A percentile compares a stretch with the other conserved stretches of the same genome.
These are phyloP conservation scores for Echinometra lucunter DNA, from an alignment of 53 echinoderm and acorn worm species.

Conservation along the genomic window DNA sequence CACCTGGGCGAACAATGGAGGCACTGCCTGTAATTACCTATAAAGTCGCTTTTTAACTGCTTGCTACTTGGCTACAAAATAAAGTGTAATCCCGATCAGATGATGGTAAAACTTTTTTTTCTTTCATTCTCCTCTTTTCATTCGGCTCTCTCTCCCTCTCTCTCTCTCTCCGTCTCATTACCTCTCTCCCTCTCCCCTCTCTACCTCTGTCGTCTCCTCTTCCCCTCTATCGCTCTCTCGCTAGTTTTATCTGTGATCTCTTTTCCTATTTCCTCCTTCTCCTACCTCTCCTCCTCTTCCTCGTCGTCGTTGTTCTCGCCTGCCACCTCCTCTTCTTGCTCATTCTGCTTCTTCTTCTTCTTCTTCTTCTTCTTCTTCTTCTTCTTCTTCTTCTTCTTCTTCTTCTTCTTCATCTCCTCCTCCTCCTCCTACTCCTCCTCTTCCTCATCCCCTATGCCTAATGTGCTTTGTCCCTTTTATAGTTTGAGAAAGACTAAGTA, in stretches of 20 bases:
- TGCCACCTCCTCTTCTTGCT: no score
- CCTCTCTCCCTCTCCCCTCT: not conserved
- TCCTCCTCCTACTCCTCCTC: not conserved
- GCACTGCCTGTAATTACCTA: conserved; percentile 44
- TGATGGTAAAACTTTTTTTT: not conserved
- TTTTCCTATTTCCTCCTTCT: not conserved
- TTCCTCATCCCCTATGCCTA: not conserved
- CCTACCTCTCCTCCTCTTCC: not conserved
- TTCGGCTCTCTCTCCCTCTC: not conserved
- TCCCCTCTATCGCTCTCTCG: no score
- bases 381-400: conserved; percentile 17
- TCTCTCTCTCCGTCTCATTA: not conserved
- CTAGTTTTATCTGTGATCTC: not conserved
- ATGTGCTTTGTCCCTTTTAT: not conserved
- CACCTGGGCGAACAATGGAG: conserved; percentile 40
- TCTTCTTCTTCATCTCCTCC: not conserved
- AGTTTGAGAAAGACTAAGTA: not conserved
- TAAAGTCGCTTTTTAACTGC: conserved; percentile 63
- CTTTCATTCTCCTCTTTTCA: no score
- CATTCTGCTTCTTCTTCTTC: not conserved
- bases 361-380: conserved; percentile 3
- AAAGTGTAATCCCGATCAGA: not conserved
- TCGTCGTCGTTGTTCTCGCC: not conserved
- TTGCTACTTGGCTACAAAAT: conserved; percentile 6
- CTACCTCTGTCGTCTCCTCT: not conserved